A percentile compares a stretch with the other conserved stretches of the same genome.
Conservation (phyloP, 1,140 invertebrate species). For the Caenorhabditis remanei region DNA sequence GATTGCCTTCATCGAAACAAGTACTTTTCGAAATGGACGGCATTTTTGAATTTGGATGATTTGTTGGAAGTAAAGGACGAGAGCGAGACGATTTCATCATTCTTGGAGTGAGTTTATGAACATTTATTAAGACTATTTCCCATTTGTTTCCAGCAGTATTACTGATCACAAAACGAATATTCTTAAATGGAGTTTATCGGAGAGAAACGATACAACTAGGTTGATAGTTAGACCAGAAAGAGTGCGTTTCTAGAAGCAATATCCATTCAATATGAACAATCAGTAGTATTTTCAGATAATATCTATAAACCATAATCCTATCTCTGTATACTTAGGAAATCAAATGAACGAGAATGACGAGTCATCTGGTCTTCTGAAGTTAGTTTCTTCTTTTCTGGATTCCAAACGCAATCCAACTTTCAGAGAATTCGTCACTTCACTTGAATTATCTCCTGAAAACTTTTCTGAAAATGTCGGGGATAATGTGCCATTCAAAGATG, state of each 20-base stretch:
- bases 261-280: not conserved
- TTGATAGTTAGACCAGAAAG: not conserved
- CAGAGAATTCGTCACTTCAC: not conserved
- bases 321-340: no score
- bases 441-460: not conserved
- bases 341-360: not conserved
- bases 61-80: not conserved
- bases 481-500: not conserved
- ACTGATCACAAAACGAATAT: not conserved
- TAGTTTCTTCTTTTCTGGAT: no score
- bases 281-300: no score
- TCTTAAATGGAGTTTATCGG: not conserved
- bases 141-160: not conserved
- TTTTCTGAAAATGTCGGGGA: not conserved
- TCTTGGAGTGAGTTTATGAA: not conserved
- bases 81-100: not conserved
- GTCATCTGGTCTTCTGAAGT: not conserved
- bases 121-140: not conserved
- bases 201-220: not conserved
- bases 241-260: not conserved
- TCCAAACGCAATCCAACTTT: not conserved
- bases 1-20: slow-evolving; percentile 29
- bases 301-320: no score
- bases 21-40: slow-evolving; percentile 31
- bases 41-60: slow-evolving; percentile 19